Conservation (phyloP, 2,797 vertebrate species). For the Silurus lanzhouensis region DNA sequence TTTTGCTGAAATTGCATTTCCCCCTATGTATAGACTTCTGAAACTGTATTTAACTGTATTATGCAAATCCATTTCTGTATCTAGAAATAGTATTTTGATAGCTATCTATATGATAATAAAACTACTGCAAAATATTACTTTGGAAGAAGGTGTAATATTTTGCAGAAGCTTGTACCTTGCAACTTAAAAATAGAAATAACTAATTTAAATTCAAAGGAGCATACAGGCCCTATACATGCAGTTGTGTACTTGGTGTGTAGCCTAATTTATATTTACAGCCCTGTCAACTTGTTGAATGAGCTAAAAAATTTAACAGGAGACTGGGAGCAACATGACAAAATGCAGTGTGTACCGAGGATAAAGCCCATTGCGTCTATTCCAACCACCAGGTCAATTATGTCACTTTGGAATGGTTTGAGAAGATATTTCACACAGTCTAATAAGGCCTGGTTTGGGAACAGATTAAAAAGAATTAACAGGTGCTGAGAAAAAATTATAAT, state of each 20-base stretch:
- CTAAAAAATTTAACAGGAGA: slow-evolving; percentile 55
- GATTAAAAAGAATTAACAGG: not conserved
- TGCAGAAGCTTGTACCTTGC: not conserved
- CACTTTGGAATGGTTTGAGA: slow-evolving; percentile 76
- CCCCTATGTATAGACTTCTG: too few relatives aligned
- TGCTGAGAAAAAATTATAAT: not conserved
- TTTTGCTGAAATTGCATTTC: too few relatives aligned
- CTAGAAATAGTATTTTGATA: not conserved
- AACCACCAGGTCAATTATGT: slow-evolving; percentile 78
- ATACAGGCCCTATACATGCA: not conserved
- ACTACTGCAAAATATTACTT: not conserved
- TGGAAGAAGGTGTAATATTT: not conserved
- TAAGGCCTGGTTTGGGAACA: slow-evolving; percentile 71
- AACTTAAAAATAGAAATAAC: not conserved
- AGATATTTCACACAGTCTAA: slow-evolving; percentile 82
- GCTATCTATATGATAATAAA: not conserved
- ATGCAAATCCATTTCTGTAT: not conserved
- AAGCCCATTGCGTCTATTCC: slow-evolving; percentile 91
- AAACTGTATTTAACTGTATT: too few relatives aligned
- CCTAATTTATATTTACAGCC: slow-evolving; percentile 58
- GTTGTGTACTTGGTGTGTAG: slow-evolving; percentile 42
- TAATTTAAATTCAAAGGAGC: not conserved
- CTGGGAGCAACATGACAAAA: not conserved
- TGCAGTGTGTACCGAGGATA: slow-evolving; percentile 77
- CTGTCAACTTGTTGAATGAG: slow-evolving; percentile 20